Percentiles rank a stretch among this genome's conserved stretches.
Conservation (phyloP, 2,113 vertebrate genomes). For the Myxocyprinus asiaticus region DNA sequence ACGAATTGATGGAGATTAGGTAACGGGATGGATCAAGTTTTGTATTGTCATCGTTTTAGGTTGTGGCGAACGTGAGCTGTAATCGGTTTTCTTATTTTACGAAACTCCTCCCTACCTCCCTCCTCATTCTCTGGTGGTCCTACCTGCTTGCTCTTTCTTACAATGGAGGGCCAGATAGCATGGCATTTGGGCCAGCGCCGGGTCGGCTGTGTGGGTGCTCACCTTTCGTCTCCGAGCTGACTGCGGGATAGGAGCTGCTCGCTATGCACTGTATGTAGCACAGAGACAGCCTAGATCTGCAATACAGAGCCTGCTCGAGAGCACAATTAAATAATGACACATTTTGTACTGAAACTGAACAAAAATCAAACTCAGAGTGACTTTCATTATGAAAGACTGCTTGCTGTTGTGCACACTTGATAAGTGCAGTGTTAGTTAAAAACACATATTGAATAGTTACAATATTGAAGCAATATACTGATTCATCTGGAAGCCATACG, state of each 20-base stretch:
- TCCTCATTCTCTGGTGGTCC: conserved; percentile 60
- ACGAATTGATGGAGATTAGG: conserved; percentile 8
- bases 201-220: not conserved
- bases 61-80: conserved; percentile 58
- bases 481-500: conserved; percentile 65
- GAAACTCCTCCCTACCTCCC: conserved; percentile 67
- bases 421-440: conserved; percentile 62
- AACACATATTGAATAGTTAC: conserved; percentile 54
- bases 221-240: conserved; percentile 4
- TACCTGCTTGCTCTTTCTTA: conserved; percentile 48
- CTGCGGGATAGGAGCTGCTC: conserved; percentile 37
- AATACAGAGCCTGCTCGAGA: conserved; percentile 58
- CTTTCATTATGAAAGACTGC: conserved; percentile 45
- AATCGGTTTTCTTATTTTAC: conserved; percentile 39
- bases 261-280: conserved; percentile 26
- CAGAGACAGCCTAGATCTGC: conserved; percentile 35
- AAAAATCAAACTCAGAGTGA: conserved; percentile 13
- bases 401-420: conserved; percentile 49
- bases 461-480: conserved; percentile 80
- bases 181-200: not conserved
- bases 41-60: conserved; percentile 40
- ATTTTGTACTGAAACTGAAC: conserved; percentile 64
- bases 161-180: conserved; percentile 15
- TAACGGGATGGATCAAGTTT: conserved; percentile 61
- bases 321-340: conserved; percentile 62